A percentile compares a stretch with the other conserved stretches of the same genome.
Evolutionary conservation across 2,888 invertebrate species (phyloP).

Genomic region (Thecophora atra): DNA sequence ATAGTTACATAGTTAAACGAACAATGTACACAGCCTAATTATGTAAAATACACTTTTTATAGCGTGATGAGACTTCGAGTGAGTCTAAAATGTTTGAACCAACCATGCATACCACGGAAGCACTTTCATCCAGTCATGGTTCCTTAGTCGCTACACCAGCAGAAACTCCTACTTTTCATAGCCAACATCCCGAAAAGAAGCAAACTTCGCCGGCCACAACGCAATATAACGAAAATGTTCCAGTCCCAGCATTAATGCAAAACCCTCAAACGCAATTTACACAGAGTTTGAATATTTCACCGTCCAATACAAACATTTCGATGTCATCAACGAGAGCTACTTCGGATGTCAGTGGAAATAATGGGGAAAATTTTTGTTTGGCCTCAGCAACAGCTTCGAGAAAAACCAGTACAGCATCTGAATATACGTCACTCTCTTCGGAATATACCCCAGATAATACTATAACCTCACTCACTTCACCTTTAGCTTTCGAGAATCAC

Average conservation of each 20-base stretch:
- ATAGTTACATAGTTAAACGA: background rate
- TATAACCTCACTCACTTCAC: constrained; percentile 56
- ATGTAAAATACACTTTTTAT: constrained; percentile 47
- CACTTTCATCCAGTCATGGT: constrained; percentile 33
- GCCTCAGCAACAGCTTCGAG: constrained; percentile 65
- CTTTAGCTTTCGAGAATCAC: constrained; percentile 46
- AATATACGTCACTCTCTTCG: constrained; percentile 64
- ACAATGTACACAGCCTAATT: background rate
- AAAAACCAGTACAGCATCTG: constrained; percentile 70
- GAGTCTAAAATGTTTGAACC: constrained; percentile 65
- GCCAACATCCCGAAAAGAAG: constrained; percentile 36
- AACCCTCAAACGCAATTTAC: constrained; percentile 21
- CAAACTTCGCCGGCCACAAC: constrained; percentile 39
- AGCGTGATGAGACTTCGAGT: constrained; percentile 66
- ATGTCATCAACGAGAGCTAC: constrained; percentile 53
- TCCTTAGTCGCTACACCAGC: constrained; percentile 13
- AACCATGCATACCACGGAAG: constrained; percentile 55
- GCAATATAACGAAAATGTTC: constrained; percentile 16
- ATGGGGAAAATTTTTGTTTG: constrained; percentile 53
- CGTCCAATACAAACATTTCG: constrained; percentile 53
- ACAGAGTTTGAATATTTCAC: constrained; percentile 32
- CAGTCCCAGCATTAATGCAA: background rate
- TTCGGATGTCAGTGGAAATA: constrained; percentile 52
- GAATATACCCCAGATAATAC: constrained; percentile 71
- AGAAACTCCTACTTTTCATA: constrained; percentile 24